phyloP scores from a whole-genome alignment of 1,140 invertebrate genomes.

The Panulirus ornatus region DNA sequence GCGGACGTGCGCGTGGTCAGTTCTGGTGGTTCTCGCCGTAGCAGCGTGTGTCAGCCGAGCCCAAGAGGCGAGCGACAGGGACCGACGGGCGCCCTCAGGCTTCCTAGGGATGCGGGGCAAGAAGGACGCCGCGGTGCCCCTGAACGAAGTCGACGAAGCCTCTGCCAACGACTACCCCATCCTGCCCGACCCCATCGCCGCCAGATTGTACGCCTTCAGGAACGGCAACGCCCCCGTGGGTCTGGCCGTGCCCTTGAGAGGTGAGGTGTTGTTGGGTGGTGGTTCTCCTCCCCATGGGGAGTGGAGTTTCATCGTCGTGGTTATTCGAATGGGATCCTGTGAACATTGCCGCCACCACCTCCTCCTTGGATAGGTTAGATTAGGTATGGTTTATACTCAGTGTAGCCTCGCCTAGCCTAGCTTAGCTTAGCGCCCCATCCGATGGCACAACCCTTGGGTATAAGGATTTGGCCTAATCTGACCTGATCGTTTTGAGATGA shows the following conservation, averaged over 20 bases:
- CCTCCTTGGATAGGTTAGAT: too few relatives aligned
- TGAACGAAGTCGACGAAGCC: background rate
- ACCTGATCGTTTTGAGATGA: too few relatives aligned
- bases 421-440: too few relatives aligned
- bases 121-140: constrained; percentile 3
- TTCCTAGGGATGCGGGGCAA: constrained; percentile 49
- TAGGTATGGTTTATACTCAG: too few relatives aligned
- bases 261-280: too few relatives aligned
- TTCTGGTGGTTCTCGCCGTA: constrained; percentile 13
- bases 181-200: background rate
- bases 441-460: too few relatives aligned
- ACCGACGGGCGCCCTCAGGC: constrained; percentile 44
- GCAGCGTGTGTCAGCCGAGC: background rate
- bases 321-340: too few relatives aligned
- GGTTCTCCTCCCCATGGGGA: too few relatives aligned
- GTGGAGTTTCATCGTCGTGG: too few relatives aligned
- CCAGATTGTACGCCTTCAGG: background rate
- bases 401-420: too few relatives aligned
- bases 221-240: background rate
- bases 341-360: too few relatives aligned
- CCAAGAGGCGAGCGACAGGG: background rate
- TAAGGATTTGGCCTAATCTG: too few relatives aligned
- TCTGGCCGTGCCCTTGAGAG: background rate
- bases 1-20: background rate
- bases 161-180: background rate